phyloP scores from a whole-genome alignment of 2,113 vertebrate genomes.

The Gadus macrocephalus region DNA sequence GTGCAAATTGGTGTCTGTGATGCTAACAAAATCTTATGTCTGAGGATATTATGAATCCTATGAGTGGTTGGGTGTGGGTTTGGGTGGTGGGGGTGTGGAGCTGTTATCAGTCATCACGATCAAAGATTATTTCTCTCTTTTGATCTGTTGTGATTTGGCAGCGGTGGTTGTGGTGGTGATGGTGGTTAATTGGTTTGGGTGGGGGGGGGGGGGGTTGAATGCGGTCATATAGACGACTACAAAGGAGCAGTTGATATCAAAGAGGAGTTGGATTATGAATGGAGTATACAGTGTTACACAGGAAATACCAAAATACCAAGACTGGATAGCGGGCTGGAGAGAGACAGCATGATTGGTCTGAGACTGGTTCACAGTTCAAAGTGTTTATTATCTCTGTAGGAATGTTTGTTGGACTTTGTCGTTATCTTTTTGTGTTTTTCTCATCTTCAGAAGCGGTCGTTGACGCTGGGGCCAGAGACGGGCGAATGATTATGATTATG shows the following conservation, averaged over 20 bases:
- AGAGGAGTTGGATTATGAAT: constrained; percentile 64
- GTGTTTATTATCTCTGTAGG: no score
- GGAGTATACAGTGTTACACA: constrained; percentile 49
- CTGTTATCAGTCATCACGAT: constrained; percentile 45
- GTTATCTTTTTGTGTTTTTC: no score
- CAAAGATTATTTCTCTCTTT: constrained; percentile 40
- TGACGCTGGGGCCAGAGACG: no score
- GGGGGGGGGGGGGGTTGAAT: constrained; percentile 19
- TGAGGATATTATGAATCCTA: no score
- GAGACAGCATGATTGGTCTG: no score
- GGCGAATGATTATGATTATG: no score
- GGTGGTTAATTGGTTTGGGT: background rate
- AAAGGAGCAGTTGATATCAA: constrained; percentile 60
- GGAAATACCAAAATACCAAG: constrained; percentile 60
- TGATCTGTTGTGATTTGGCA: constrained; percentile 53
- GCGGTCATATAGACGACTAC: constrained; percentile 53
- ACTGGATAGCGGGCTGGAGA: no score
- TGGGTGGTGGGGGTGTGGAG: constrained; percentile 3
- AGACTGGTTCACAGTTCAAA: no score
- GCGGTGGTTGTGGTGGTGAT: background rate
- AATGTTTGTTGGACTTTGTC: no score
- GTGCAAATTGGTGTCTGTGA: no score
- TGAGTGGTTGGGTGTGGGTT: background rate
- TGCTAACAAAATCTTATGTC: no score
- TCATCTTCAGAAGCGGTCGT: no score